Base-by-base conservation (phyloP, 2,888 invertebrate species). In the Agonopterix subpropinquella region DNA sequence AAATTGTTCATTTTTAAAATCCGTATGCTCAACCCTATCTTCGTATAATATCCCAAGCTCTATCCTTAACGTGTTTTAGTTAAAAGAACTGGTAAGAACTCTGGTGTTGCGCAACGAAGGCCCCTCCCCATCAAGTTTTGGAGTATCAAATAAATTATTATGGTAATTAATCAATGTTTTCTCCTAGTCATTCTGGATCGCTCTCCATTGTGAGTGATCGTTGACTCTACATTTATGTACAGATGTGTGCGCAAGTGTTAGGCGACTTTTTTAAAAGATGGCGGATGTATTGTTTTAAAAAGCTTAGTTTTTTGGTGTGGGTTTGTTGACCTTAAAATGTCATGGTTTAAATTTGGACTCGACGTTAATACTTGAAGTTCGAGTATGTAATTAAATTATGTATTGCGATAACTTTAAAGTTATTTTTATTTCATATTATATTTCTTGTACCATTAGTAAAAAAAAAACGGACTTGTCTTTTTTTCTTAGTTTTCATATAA, bases 91-190 rank as follows among this genome's bases (percentile, higher is more conserved):
- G 18, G 39, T 8, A 18, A 10, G 11, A 42, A 13, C 11, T 28
- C 7, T 15, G 18, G n/a, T n/a, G 37, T 43, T 44, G 36, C 28
- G 43, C 11, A 44, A 43, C 37, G 8, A 28, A 28, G 5, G 11
- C 47, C 43, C 43, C 43, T 36, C 43, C 47, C 43, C 43, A 11
- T 13, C 47, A 39, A 83, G 82, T 85, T 87, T 83, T 79, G 76
- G 85, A 80, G 86, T 87, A 88, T 85, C 88, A 88, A 87, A 88
- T 88, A 88, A 88, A 88, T 87, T 83, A 88, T 88, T 87, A 86
- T 87, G 85, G 85, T 87, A 87, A 88, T 88, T 88, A 88, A 88
- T 88, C 88, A 88, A 85, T 82, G 87, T 88, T 87, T 87, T 87
- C 86, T 87, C 80, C 86, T 67, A 87, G 86, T 88, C 87, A 88